phyloP scores from a whole-genome alignment of 2,797 vertebrate species.

The Odontamblyopus rebecca region DNA sequence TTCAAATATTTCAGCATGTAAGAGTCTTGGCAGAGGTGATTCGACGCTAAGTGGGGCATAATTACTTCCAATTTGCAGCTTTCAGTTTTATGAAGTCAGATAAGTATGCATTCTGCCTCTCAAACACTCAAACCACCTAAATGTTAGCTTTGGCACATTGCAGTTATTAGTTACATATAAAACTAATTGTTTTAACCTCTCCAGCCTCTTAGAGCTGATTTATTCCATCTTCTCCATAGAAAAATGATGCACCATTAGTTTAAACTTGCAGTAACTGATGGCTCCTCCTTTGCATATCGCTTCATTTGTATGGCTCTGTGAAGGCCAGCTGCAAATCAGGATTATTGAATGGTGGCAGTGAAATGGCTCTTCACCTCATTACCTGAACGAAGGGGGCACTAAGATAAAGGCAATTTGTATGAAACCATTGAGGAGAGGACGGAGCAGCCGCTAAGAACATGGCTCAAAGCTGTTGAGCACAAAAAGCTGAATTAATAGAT shows the following conservation, averaged over 20 bases:
- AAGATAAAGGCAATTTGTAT: conserved; percentile 12
- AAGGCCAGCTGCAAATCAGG: conserved; percentile 14
- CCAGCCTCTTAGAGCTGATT: conserved; percentile 18
- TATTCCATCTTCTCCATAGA: conserved; percentile 12
- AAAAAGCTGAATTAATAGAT: not conserved
- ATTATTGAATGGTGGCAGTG: conserved; percentile 17
- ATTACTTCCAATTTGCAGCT: conserved; percentile 62
- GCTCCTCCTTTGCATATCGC: not conserved
- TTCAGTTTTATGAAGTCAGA: conserved; percentile 56
- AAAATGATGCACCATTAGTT: conserved; percentile 19
- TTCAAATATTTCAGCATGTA: conserved; percentile 48
- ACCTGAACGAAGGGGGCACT: conserved; percentile 16
- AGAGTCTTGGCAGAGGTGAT: conserved; percentile 60
- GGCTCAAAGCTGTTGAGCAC: not conserved
- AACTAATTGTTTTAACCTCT: conserved; percentile 22
- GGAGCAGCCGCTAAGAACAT: not conserved
- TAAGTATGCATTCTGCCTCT: conserved; percentile 33
- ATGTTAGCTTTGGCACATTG: conserved; percentile 9
- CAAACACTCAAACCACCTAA: conserved; percentile 27
- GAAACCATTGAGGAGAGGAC: not conserved
- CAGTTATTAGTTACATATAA: conserved; percentile 22
- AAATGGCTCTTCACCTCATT: conserved; percentile 22
- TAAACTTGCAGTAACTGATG: conserved; percentile 29
- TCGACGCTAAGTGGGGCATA: conserved; percentile 59
- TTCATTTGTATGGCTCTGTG: conserved; percentile 7